These are phyloP conservation scores for Thermophis baileyi DNA, from an alignment of 2,113 vertebrate species.

Conservation along the genomic window DNA sequence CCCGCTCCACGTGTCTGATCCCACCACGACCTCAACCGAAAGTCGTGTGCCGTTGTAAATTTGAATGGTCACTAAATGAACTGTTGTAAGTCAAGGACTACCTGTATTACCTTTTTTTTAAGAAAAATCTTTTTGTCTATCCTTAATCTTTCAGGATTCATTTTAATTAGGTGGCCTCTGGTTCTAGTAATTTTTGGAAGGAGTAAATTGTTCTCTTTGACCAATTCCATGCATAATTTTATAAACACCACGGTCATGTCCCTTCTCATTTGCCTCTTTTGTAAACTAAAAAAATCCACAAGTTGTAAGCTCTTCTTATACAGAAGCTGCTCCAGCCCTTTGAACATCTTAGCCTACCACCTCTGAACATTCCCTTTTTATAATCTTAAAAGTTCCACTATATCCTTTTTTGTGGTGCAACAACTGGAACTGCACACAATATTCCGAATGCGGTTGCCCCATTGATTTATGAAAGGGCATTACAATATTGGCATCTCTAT, in stretches of 20 bases:
- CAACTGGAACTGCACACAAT: not conserved
- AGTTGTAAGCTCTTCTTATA: not conserved
- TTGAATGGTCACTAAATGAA: not conserved
- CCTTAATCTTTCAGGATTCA: not conserved
- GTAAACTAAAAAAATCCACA: not conserved
- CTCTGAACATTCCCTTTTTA: not conserved
- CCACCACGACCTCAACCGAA: too few species aligned
- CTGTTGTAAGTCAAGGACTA: not conserved
- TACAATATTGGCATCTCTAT: not conserved
- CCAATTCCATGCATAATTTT: not conserved
- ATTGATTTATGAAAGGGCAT: not conserved
- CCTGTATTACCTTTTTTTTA: not conserved
- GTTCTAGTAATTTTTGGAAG: not conserved
- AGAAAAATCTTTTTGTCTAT: not conserved
- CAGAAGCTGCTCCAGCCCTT: not conserved
- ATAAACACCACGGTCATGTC: not conserved
- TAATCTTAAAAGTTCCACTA: not conserved
- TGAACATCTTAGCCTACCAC: not conserved
- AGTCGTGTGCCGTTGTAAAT: not conserved
- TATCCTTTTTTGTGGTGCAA: not conserved
- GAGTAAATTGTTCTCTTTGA: not conserved
- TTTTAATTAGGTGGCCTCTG: not conserved
- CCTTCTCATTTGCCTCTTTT: not conserved
- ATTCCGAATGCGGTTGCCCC: not conserved
- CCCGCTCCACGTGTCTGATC: too few species aligned